Base-by-base conservation (phyloP, 2,888 invertebrate species). In the Diloba caeruleocephala region DNA sequence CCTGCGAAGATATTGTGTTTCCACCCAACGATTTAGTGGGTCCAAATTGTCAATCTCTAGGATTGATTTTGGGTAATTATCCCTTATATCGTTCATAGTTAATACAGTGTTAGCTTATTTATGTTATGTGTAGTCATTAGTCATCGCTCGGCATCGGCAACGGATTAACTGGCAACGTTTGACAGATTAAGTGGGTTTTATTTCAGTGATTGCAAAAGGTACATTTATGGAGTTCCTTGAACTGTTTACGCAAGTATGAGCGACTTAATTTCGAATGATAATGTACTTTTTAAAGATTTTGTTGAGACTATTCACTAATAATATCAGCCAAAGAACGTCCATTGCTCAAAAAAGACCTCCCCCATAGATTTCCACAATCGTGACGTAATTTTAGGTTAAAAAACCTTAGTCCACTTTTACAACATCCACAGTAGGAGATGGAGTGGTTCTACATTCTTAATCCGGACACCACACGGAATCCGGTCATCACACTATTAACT, bases 51-150 rank as follows among this genome's bases (percentile, higher is more conserved):
- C 63, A 67, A 54, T 63, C 37, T 54, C 3, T 5, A 29, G 14
- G 49, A 63, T 63, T 63, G 62, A 63, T 63, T 63, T 49, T 42
- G n/a, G 37, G 54, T 61, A 61, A 63, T 63, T 63, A 63, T 50
- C 62, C 42, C 38, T 37, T 14, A 26, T 29, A 43, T 15, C 37
- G 37, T 41, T 36, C 26, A 42, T 54, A 6, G 44, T 13, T 34
- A 34, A 29, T 19, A 34, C 23, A 31, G 29, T 33, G 41, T 49
- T 29, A 25, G 44, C 25, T 14, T 63, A 61, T 61, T 61, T 43
- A 31, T 14, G 54, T 41, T 67, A 61, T 46, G 29, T 34, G 21
- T 44, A 21, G 61, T 10, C 42, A 50, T 63, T 67, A 61, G 31
- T 63, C 67, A 54, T 66, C 23, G 19, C 33, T 38, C n/a, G n/a